A percentile compares a stretch with the other conserved stretches of the same genome.
Evolutionary conservation across 2,797 vertebrate species (phyloP).

Genomic region (Acrocephalus scirpaceus): DNA sequence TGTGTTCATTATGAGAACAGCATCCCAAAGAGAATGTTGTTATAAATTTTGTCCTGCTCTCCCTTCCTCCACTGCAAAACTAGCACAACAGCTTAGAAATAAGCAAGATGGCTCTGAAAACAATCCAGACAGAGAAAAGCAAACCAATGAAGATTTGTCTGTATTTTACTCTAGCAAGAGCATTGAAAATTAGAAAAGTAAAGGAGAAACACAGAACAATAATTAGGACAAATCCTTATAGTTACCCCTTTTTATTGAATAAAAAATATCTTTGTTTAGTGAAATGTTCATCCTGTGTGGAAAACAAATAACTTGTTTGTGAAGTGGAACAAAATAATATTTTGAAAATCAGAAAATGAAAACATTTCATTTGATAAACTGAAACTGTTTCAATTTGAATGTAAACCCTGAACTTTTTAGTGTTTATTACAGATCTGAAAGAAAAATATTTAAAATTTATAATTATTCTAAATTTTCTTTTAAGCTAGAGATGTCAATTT

Average conservation of each 20-base stretch:
- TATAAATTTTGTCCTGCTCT: conserved; percentile 64
- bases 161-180: conserved; percentile 21
- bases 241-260: not conserved
- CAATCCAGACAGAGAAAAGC: conserved; percentile 34
- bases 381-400: not conserved
- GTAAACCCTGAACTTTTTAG: not conserved
- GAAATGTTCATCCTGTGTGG: not conserved
- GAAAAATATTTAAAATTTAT: not conserved
- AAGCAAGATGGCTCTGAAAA: conserved; percentile 41
- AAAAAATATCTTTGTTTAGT: not conserved
- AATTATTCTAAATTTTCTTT: not conserved
- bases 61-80: conserved; percentile 42
- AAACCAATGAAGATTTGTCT: conserved; percentile 42
- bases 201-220: not conserved
- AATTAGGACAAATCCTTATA: not conserved
- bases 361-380: not conserved
- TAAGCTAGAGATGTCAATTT: not conserved
- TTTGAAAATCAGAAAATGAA: not conserved
- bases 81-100: conserved; percentile 57
- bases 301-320: not conserved
- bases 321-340: not conserved
- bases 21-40: conserved; percentile 71
- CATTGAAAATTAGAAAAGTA: not conserved
- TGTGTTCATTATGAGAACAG: conserved; percentile 73
- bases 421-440: not conserved